phyloP scores from a whole-genome alignment of 2,113 vertebrate genomes.

The Leucoraja erinaceus region DNA sequence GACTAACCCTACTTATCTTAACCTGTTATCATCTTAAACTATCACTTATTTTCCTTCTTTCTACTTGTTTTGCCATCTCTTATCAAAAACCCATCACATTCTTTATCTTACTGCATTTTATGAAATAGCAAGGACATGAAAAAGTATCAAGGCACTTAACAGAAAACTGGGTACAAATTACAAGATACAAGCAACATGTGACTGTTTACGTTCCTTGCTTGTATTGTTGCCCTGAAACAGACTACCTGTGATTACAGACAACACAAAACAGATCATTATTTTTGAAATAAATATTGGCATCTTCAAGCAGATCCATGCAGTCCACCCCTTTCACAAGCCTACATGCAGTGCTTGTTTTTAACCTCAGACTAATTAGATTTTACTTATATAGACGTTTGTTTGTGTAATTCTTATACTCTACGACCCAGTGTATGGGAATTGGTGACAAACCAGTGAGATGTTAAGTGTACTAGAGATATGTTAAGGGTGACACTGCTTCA shows the following conservation, averaged over 20 bases:
- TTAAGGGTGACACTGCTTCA: not conserved
- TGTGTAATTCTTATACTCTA: not conserved
- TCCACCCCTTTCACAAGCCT: not conserved
- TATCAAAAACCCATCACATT: not conserved
- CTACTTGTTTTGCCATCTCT: not conserved
- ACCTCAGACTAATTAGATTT: not conserved
- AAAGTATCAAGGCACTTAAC: not conserved
- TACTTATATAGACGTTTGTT: no score
- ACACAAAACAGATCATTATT: not conserved
- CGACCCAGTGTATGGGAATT: not conserved
- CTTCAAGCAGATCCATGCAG: slow-evolving; percentile 13
- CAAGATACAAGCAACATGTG: not conserved
- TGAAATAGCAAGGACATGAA: not conserved
- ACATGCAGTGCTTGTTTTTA: not conserved
- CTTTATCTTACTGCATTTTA: not conserved
- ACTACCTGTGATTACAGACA: not conserved
- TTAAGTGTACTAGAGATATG: not conserved
- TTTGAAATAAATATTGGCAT: slow-evolving; percentile 1
- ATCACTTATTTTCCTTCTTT: not conserved
- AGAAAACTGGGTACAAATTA: not conserved
- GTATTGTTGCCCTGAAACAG: slow-evolving; percentile 6
- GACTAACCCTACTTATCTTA: no score
- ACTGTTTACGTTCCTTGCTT: not conserved
- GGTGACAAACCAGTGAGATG: not conserved
- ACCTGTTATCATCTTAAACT: no score